Conservation (phyloP, 2,888 invertebrate genomes). For the Drosophila maculinotata region DNA sequence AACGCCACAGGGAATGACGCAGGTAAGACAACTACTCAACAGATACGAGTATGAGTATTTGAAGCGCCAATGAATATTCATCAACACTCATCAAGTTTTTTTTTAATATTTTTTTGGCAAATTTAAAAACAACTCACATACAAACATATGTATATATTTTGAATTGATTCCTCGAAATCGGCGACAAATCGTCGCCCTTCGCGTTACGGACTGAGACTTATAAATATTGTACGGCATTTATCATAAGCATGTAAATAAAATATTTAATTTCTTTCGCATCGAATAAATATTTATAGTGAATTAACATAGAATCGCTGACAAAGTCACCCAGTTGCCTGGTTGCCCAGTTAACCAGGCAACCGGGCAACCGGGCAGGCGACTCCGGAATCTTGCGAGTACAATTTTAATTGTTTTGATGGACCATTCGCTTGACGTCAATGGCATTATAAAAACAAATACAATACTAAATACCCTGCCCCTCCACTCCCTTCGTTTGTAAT, state of each 20-base stretch:
- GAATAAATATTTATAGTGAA: conserved; percentile 57
- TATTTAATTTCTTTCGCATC: conserved; percentile 38
- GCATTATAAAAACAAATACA: conserved; percentile 74
- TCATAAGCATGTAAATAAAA: conserved; percentile 54
- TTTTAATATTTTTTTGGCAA: conserved; percentile 28
- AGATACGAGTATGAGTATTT: conserved; percentile 35
- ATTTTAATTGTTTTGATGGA: conserved; percentile 68
- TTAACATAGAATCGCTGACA: conserved; percentile 46
- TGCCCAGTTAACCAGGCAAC: conserved; percentile 30
- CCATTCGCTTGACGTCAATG: conserved; percentile 70
- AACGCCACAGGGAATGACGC: conserved; percentile 25
- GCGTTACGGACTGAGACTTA: conserved; percentile 13
- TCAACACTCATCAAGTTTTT: conserved; percentile 30
- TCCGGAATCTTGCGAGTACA: conserved; percentile 42
- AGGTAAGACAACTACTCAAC: conserved; percentile 11
- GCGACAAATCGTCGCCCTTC: conserved; percentile 38
- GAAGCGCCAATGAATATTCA: conserved; percentile 72
- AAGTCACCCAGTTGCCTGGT: conserved; percentile 14
- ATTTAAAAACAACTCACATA: conserved; percentile 28
- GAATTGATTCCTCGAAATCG: conserved; percentile 24
- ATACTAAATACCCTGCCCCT: not conserved
- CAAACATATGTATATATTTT: not conserved
- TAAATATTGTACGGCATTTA: conserved; percentile 34
- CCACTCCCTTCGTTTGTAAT: conserved; percentile 9
- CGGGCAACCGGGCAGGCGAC: conserved; percentile 21